Base-by-base conservation (phyloP, 2,113 vertebrate genomes). In the Vidua chalybeata region DNA sequence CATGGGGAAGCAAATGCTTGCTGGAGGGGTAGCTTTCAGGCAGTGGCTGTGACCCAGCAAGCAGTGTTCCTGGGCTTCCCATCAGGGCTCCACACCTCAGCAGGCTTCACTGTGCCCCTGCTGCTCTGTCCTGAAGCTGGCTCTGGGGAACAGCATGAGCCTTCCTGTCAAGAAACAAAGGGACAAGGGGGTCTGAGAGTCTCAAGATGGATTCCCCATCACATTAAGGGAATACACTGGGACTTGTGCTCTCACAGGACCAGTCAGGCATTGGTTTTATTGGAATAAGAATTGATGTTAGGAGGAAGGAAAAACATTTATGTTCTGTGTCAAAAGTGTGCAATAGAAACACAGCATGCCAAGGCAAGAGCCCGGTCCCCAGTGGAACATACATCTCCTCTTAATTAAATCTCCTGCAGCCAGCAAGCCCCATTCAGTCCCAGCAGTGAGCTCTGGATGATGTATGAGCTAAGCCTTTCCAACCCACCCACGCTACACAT, bases 371-470 rank as follows among this genome's bases (percentile, higher is more conserved):
- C 37, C 37, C 17, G 14, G 37, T 93, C 95, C 82, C 82, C 71
- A 58, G 92, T 62, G 90, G 31, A 78, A 68, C 80, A 84, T 84
- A 52, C 4, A 26, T 92, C 64, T 88, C 72, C 37, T 69, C 91
- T 67, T 94, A 93, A 97, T 95, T 95, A 94, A 92, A 94, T 88
- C 82, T 96, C 86, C 73, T 89, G 89, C 94, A 93, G 89, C 80
- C 83, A 87, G 51, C 39, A 66, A 93, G 68, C 83, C 73, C 73
- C 56, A n/a, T 72, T 52, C 61, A 78, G 51, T 63, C 59, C 48
- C 79, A 74, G 82, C 62, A 85, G 90, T 73, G 54, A 69, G 61
- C 73, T 82, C 69, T 1, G 6, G 56, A 45, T 93, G 73, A 94
- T 84, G 76, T 55, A 80, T 62, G 88, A 80, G 83, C 80, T 48